Percentiles rank a stretch among this genome's conserved stretches.
Evolutionary conservation across 37 sponge, comb jelly and placozoan species (phyloP).

Genomic region (Hexactinellida sp.): DNA sequence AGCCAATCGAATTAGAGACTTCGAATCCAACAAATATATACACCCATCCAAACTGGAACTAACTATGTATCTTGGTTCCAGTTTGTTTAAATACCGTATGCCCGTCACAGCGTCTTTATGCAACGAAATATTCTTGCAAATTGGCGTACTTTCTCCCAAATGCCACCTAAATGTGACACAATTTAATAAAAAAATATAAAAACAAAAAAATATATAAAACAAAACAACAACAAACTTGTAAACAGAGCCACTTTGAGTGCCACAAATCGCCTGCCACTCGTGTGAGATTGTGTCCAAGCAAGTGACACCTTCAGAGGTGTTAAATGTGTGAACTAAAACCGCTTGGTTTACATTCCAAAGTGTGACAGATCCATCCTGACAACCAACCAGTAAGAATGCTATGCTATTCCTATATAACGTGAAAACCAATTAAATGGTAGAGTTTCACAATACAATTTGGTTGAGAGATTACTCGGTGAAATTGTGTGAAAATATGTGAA

Average conservation of each 20-base stretch:
- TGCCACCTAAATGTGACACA: background rate
- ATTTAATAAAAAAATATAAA: background rate
- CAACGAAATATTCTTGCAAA: background rate
- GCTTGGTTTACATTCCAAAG: constrained; percentile 4
- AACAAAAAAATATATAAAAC: background rate
- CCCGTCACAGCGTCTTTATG: background rate
- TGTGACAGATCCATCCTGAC: background rate
- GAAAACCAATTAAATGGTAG: background rate
- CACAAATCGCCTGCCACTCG: background rate
- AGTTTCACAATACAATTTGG: background rate
- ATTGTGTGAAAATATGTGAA: no score
- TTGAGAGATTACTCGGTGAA: no score
- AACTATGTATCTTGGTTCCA: background rate
- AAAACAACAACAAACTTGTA: background rate
- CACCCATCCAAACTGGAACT: background rate
- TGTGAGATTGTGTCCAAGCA: constrained; percentile 2
- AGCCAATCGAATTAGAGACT: background rate
- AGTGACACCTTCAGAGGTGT: background rate
- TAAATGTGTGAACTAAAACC: background rate
- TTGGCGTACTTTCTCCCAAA: background rate
- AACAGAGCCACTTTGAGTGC: background rate
- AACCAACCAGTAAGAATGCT: background rate
- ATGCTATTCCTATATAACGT: background rate
- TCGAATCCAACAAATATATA: background rate
- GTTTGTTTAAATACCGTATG: background rate